Evolutionary conservation across 2,113 vertebrate genomes (phyloP), one percentile per base, ranked within the genome.

Genomic region (Azemiops feae): DNA sequence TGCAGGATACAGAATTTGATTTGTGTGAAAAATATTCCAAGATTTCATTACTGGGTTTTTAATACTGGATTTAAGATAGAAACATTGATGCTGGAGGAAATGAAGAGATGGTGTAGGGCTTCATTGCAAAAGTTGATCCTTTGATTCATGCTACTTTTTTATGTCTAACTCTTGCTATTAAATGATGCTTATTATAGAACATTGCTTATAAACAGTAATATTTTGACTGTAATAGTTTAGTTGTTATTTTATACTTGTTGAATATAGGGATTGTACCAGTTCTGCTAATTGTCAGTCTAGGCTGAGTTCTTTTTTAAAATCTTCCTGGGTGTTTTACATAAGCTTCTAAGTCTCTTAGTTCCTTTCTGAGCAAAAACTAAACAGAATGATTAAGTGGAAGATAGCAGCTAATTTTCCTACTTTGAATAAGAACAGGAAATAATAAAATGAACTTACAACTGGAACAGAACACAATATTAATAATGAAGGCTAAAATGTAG

Each of bases 371-470:
- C 8, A 94, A 93, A 95, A 95, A 89, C 47, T 89, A 91, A 95
- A 95, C 94, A 18, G 58, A 30, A 74, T 58, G 12, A 91, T n/a
- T 23, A 91, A 89, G 11, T 90, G 52, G 87, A 91, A 27, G 88
- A 94, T 81, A 96, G 91, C 87, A 96, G 95, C 81, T 89, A 92
- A 93, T 96, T 95, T 95, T 97, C 94, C 22, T 57, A 27, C 43
- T 95, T 92, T 39, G 94, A 95, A 94, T 91, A 14, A 74, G 88
- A 93, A 89, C 22, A 95, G 85, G 89, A 96, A 95, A 94, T 1
- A 0, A 55, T 88, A 74, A 93, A 95, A 96, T 95, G 94, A 94
- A 91, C 89, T 85, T 91, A 92, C 34, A 88, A 58, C 89, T n/a
- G 85, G 27, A 69, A 64, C 58, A 93, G 50, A 85, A 22, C 9